phyloP scores from a whole-genome alignment of 2,888 invertebrate genomes.

The Autographa gamma region DNA sequence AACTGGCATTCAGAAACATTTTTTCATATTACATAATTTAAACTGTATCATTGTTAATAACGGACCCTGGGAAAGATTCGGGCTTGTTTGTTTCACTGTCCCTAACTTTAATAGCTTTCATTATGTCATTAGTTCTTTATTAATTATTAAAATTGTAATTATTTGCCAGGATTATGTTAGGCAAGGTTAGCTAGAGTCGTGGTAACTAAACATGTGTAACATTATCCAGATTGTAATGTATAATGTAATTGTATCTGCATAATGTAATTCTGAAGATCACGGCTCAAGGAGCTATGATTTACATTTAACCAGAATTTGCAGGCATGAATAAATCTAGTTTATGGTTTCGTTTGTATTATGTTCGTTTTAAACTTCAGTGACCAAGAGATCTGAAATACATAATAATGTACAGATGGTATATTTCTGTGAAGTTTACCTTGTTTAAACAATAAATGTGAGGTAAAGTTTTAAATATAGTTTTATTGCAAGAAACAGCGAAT shows the following conservation, averaged over 20 bases:
- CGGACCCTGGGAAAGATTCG: constrained; percentile 39
- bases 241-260: constrained; percentile 22
- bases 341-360: constrained; percentile 14
- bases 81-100: neutral
- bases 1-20: constrained; percentile 63
- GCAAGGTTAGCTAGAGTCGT: constrained; percentile 2
- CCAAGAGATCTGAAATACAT: constrained; percentile 14
- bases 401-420: constrained; percentile 19
- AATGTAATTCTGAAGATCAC: constrained; percentile 34
- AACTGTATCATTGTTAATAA: constrained; percentile 59
- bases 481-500: neutral
- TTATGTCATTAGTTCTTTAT: neutral
- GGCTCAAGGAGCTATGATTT: constrained; percentile 30
- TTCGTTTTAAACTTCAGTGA: constrained; percentile 6
- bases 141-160: neutral
- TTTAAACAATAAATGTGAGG: constrained; percentile 14
- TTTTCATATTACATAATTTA: constrained; percentile 62
- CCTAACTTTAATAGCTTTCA: neutral
- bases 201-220: constrained; percentile 36
- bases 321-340: constrained; percentile 16
- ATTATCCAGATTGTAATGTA: constrained; percentile 21
- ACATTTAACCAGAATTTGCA: constrained; percentile 29
- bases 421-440: constrained; percentile 28
- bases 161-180: neutral
- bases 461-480: neutral